Evolutionary conservation across 92 coral and sea anemone genomes (phyloP), one percentile per base, ranked within the genome.

Genomic region (Actinernus sp.): DNA sequence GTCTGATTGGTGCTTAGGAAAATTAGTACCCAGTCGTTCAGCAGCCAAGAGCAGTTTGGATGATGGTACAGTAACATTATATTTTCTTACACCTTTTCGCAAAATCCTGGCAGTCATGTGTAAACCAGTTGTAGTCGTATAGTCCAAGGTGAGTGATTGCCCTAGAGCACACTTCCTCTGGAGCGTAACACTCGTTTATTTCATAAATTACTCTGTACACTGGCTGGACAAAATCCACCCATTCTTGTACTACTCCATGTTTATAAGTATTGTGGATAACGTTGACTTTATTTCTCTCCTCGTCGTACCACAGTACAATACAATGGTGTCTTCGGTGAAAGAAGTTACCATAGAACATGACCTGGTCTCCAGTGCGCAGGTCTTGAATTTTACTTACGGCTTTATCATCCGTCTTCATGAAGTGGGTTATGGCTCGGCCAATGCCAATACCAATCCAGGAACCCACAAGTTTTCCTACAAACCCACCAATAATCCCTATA

Each of bases 361-460:
- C 38, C 28, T 63, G 71, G 53, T 63, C 71, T 48, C 71, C 71
- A 30, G 71, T 43, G 27, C 38, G 71, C 39, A 63, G 32, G 26
- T 63, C 44, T 2, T 25, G 28, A 57, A 63, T 63, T 20, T 63
- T 16, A 28, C 54, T 43, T 27, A 63, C 53, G 39, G 71, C 71
- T 47, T 28, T 48, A 44, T 63, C 58, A 47, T 63, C 58, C 5
- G 50, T 43, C 53, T 63, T 50, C 7, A 63, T 48, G 26, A 63
- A 18, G 40, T 17, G 44, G 20, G 71, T 50, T 36, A 63, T 47
- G 20, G 53, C 50, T 48, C 49, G 71, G n/a, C 71, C 71, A 63
- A 63, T 48, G 13, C 22, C 3, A 31, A 57, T 55, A 9, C 71
- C 71, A 47, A 18, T n/a, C 71, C 50, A 43, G 41, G 59, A 46